Evolutionary conservation across 2,113 vertebrate genomes (phyloP).

Genomic region (Picathartes gymnocephalus): DNA sequence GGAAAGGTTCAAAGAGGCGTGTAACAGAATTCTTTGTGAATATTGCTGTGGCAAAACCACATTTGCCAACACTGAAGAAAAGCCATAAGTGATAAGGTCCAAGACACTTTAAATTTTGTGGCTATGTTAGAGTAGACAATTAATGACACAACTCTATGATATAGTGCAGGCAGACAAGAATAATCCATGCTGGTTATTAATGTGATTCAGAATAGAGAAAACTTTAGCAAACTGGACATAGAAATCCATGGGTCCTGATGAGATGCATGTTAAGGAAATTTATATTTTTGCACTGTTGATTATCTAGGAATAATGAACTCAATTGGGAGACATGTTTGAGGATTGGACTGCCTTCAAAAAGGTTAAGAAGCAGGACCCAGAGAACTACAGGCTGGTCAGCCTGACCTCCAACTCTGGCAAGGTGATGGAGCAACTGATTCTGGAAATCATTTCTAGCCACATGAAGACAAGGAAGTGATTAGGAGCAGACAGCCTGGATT

Average conservation of each 20-base stretch:
- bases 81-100: not conserved
- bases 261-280: not conserved
- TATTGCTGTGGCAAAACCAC: not conserved
- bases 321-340: not conserved
- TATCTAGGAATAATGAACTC: not conserved
- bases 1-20: not conserved
- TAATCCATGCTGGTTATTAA: not conserved
- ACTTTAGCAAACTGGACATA: not conserved
- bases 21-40: not conserved
- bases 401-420: not conserved
- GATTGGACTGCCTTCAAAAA: not conserved
- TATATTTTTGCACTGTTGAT: not conserved
- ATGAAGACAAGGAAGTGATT: not conserved
- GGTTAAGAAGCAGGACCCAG: not conserved
- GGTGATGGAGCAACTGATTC: not conserved
- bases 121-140: not conserved
- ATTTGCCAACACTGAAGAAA: not conserved
- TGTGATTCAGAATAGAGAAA: not conserved
- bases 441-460: not conserved
- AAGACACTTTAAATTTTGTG: not conserved
- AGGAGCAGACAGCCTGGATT: not conserved
- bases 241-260: not conserved
- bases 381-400: not conserved
- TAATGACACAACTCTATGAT: not conserved
- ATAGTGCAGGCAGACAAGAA: not conserved